Evolutionary conservation across 2,113 vertebrate species (phyloP).

Genomic region (Cephalopholis sonnerati): DNA sequence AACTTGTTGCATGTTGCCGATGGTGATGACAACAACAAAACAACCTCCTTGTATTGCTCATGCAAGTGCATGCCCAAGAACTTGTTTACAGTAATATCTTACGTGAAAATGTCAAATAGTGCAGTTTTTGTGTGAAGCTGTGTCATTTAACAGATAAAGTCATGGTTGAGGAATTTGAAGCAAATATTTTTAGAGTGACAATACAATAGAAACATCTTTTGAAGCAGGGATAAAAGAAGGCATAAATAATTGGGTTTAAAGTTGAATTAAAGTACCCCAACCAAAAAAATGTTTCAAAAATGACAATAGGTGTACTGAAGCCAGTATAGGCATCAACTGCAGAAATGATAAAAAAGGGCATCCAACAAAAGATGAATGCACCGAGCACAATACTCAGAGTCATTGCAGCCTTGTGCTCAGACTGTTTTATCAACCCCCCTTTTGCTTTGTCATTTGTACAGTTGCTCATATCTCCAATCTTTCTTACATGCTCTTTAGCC

Average conservation of each 20-base stretch:
- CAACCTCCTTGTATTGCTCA: neutral
- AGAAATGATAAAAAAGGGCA: slow-evolving; percentile 20
- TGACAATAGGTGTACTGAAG: slow-evolving; percentile 21
- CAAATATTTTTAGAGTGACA: neutral
- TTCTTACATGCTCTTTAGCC: slow-evolving; percentile 26
- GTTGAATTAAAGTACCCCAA: slow-evolving; percentile 40
- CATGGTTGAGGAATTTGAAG: neutral
- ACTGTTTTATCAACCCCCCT: slow-evolving; percentile 9
- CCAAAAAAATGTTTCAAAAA: slow-evolving; percentile 32
- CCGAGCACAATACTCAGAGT: slow-evolving; percentile 38
- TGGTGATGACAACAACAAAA: too few relatives aligned
- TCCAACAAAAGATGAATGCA: slow-evolving; percentile 37
- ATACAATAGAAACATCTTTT: slow-evolving; percentile 16
- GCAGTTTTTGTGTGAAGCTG: too few relatives aligned
- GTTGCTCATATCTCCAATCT: slow-evolving; percentile 2
- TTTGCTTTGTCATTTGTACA: neutral
- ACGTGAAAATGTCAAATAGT: neutral
- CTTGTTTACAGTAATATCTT: neutral
- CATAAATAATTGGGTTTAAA: slow-evolving; percentile 36
- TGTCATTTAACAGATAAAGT: neutral
- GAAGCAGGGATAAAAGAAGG: slow-evolving; percentile 21
- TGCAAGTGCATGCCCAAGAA: neutral
- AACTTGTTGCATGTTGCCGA: too few relatives aligned
- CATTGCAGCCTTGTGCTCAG: slow-evolving; percentile 38
- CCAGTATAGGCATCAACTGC: neutral